Evolutionary conservation across 2,888 invertebrate genomes (phyloP).

Genomic region (Strigamia maritima): DNA sequence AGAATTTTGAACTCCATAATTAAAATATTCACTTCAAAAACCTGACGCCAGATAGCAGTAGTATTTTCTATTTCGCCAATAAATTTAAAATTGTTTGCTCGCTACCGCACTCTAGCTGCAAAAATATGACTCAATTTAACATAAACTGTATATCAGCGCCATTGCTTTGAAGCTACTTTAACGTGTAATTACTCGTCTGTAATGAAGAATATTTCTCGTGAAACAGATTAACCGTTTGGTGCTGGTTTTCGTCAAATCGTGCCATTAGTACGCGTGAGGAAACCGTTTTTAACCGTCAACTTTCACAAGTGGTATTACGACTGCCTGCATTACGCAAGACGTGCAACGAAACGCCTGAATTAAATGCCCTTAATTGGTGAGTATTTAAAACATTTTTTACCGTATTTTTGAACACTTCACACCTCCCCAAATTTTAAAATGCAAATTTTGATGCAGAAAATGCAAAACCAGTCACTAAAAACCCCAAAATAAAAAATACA

Average conservation of each 20-base stretch:
- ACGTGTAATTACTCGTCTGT: constrained; percentile 9
- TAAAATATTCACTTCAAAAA: not conserved
- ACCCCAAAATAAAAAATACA: no score
- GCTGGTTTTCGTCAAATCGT: constrained; percentile 28
- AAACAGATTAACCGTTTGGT: constrained; percentile 12
- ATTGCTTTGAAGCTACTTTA: not conserved
- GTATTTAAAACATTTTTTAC: not conserved
- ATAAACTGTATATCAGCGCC: not conserved
- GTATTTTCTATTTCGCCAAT: not conserved
- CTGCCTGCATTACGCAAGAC: constrained; percentile 18
- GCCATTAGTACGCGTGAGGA: not conserved
- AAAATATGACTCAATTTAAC: not conserved
- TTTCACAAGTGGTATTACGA: not conserved
- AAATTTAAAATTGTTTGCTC: not conserved
- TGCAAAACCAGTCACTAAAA: no score
- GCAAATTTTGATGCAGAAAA: no score
- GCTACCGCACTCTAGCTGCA: not conserved
- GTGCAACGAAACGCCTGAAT: not conserved
- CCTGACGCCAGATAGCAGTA: not conserved
- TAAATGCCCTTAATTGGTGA: constrained; percentile 4
- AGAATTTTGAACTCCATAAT: not conserved
- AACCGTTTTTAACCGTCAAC: not conserved
- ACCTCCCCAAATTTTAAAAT: no score
- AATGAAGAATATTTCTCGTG: constrained; percentile 24
- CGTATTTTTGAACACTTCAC: not conserved